phyloP scores from a whole-genome alignment of 2,797 vertebrate genomes.

The Anas acuta region DNA sequence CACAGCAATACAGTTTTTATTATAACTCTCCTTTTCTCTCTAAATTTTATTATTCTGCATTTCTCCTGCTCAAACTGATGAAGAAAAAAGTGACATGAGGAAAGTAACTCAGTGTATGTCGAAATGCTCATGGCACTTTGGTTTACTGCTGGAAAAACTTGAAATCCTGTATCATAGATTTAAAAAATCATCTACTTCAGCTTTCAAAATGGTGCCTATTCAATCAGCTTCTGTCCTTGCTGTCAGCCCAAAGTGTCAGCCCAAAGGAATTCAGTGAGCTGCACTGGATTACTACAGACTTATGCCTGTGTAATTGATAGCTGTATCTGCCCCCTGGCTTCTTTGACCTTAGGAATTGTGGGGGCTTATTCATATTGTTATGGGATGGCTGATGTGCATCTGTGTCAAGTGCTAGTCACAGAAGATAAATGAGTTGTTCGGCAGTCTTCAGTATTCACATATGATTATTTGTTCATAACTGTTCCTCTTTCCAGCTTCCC shows the following conservation, averaged over 20 bases:
- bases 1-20: background rate
- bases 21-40: background rate
- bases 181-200: background rate
- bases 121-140: background rate
- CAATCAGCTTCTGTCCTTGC: background rate
- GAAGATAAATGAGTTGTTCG: constrained; percentile 29
- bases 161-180: background rate
- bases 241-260: background rate
- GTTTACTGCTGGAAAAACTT: background rate
- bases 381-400: background rate
- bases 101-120: background rate
- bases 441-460: constrained; percentile 4
- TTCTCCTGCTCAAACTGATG: background rate
- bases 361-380: background rate
- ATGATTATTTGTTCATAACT: background rate
- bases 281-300: background rate
- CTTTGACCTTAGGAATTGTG: constrained; percentile 37
- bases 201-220: background rate
- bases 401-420: constrained; percentile 28
- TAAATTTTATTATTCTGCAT: background rate
- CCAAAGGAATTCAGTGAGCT: background rate
- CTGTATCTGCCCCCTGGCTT: background rate
- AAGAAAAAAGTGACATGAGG: background rate
- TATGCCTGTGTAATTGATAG: background rate
- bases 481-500: background rate